These are phyloP conservation scores for Eurypyga helias DNA, from an alignment of 2,113 vertebrate genomes.

Conservation along the genomic window DNA sequence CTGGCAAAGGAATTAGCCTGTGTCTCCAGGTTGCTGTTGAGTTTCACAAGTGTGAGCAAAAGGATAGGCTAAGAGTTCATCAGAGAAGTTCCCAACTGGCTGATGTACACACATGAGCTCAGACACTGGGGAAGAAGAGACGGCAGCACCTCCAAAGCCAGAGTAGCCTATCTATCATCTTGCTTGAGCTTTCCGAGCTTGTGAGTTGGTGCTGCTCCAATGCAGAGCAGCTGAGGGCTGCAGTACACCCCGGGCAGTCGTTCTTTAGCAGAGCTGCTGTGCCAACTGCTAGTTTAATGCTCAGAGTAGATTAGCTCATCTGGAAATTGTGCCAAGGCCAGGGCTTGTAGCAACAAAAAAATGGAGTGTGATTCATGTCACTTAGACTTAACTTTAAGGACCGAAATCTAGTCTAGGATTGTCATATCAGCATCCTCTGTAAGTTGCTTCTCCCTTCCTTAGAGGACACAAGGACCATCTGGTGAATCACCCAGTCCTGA, in stretches of 20 bases:
- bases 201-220: not conserved
- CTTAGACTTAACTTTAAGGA: not conserved
- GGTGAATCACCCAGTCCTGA: not conserved
- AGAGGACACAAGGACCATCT: not conserved
- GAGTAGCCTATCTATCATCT: not conserved
- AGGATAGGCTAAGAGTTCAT: not conserved
- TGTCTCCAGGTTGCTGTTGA: not conserved
- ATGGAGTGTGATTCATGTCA: not conserved
- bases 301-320: not conserved
- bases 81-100: not conserved
- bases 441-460: not conserved
- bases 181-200: not conserved
- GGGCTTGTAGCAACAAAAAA: not conserved
- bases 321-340: not conserved
- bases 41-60: not conserved
- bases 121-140: not conserved
- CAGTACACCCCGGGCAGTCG: fast-evolving
- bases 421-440: not conserved
- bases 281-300: not conserved
- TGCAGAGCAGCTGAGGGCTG: not conserved
- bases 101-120: not conserved
- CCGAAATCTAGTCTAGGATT: not conserved
- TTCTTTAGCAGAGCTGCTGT: not conserved
- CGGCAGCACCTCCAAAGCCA: not conserved
- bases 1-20: not conserved